A percentile compares a stretch with the other conserved stretches of the same genome.
These are phyloP conservation scores for Adelges cooleyi DNA, from an alignment of 1,140 invertebrate genomes.

Conservation along the genomic window DNA sequence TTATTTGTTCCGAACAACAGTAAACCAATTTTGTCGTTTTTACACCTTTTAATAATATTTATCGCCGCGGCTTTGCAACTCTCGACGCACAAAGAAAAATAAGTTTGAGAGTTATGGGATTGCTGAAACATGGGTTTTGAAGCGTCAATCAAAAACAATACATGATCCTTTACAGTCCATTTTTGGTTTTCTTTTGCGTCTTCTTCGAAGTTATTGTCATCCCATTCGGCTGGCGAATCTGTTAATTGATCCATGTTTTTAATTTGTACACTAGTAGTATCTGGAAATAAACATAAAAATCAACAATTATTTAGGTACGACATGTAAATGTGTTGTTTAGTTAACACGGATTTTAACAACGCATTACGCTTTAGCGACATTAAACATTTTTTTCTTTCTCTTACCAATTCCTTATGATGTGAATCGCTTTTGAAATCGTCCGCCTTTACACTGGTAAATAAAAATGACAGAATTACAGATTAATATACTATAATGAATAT, in stretches of 20 bases:
- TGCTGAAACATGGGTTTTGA: constrained; percentile 18
- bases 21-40: constrained; percentile 24
- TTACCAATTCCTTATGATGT: no score
- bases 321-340: no score
- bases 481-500: no score
- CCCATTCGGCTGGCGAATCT: constrained; percentile 14
- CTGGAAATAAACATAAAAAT: no score
- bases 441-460: no score
- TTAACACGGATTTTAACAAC: no score
- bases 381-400: no score
- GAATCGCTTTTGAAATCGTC: no score
- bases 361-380: no score
- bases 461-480: no score
- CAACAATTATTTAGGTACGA: no score
- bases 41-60: neutral
- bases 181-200: neutral
- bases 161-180: constrained; percentile 13
- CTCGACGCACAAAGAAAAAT: constrained; percentile 1
- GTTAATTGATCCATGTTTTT: neutral
- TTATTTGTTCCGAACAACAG: constrained; percentile 22
- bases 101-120: neutral
- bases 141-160: constrained; percentile 10
- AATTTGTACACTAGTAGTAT: no score
- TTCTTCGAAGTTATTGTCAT: neutral
- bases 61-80: constrained; percentile 1